These are phyloP conservation scores for Nerophis ophidion DNA, from an alignment of 2,113 vertebrate species.

Conservation along the genomic window DNA sequence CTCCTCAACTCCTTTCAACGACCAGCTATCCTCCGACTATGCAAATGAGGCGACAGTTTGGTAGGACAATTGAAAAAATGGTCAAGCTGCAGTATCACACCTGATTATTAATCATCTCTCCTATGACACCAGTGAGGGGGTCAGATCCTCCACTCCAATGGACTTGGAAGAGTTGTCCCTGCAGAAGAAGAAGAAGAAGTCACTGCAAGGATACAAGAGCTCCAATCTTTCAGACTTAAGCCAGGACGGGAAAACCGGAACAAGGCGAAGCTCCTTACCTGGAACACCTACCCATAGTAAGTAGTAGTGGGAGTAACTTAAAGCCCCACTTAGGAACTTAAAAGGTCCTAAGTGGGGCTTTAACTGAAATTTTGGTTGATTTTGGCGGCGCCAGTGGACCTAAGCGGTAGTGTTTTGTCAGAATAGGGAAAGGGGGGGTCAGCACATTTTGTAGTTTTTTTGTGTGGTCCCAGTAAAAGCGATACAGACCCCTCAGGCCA, in stretches of 20 bases:
- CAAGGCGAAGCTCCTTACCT: conserved; percentile 84
- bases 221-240: conserved; percentile 87
- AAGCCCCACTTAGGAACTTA: neutral
- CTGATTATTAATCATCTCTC: conserved; percentile 12
- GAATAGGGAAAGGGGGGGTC: too few relatives aligned
- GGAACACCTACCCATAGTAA: conserved; percentile 86
- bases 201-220: conserved; percentile 83
- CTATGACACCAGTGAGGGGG: conserved; percentile 12
- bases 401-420: too few relatives aligned
- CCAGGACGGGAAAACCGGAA: conserved; percentile 75
- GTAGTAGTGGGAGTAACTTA: conserved; percentile 15
- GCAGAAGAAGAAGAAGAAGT: conserved; percentile 51
- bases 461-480: too few relatives aligned
- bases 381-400: too few relatives aligned
- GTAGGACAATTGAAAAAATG: conserved; percentile 14
- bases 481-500: too few relatives aligned
- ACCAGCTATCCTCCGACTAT: conserved; percentile 41
- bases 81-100: neutral
- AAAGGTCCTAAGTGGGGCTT: too few relatives aligned
- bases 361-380: too few relatives aligned
- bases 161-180: conserved; percentile 72
- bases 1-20: conserved; percentile 44
- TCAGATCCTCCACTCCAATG: conserved; percentile 44
- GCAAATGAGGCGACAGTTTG: conserved; percentile 36
- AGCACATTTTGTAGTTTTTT: too few relatives aligned